Conservation (phyloP, 2,797 vertebrate species). For the Acrocephalus scirpaceus region DNA sequence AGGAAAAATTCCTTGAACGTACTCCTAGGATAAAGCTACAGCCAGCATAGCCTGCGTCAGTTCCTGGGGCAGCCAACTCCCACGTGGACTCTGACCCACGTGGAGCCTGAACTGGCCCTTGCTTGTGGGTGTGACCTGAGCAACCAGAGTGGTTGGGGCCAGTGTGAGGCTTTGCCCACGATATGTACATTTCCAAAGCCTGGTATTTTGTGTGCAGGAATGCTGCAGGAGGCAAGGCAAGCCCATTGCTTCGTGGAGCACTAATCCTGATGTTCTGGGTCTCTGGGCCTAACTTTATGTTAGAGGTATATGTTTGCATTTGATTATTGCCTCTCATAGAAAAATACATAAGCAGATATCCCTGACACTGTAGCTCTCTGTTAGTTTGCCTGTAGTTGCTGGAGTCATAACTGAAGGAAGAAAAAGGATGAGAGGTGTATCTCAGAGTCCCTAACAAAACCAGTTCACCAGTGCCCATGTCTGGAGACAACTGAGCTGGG, state of each 20-base stretch:
- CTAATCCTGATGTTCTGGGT: background rate
- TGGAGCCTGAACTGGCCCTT: background rate
- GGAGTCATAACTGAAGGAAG: background rate
- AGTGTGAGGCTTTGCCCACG: background rate
- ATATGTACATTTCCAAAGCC: background rate
- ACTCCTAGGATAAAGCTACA: background rate
- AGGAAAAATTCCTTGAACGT: background rate
- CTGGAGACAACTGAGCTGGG: background rate
- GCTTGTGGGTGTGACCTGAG: background rate
- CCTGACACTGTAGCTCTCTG: background rate
- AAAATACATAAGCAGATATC: background rate
- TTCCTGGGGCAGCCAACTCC: background rate
- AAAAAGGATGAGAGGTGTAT: background rate
- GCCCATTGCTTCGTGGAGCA: rapidly evolving
- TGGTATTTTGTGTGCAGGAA: background rate
- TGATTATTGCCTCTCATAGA: background rate
- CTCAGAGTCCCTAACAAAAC: background rate
- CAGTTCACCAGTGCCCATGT: background rate
- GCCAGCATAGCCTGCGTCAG: rapidly evolving
- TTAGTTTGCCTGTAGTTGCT: background rate
- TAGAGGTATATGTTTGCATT: background rate
- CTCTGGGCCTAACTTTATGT: background rate
- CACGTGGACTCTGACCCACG: background rate
- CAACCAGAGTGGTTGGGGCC: background rate
- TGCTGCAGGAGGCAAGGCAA: background rate